Evolutionary conservation across 2,888 invertebrate genomes (phyloP).

Genomic region (Hyalella azteca): DNA sequence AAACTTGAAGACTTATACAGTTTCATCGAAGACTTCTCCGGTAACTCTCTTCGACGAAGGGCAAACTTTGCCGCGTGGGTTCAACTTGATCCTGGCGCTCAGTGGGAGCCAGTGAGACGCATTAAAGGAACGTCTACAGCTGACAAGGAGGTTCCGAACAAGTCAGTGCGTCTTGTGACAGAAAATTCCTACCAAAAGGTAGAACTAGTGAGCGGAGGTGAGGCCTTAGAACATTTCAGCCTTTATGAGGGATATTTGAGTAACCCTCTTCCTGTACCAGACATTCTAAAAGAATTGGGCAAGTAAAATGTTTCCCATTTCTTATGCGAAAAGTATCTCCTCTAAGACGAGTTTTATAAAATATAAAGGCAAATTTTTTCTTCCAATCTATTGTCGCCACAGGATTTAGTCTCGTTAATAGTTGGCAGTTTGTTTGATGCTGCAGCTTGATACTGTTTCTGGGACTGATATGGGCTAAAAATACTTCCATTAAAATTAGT

Average conservation of each 20-base stretch:
- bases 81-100: not conserved
- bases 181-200: not conserved
- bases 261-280: not conserved
- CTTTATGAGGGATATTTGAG: not conserved
- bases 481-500: no score
- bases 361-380: no score
- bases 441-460: no score
- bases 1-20: not conserved
- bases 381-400: no score
- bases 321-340: no score
- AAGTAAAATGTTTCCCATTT: no score
- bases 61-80: conserved; percentile 19
- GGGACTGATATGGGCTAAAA: no score
- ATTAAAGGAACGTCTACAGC: conserved; percentile 1
- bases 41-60: conserved; percentile 1
- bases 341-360: no score
- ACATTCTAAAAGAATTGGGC: no score
- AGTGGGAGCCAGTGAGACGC: not conserved
- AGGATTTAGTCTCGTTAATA: no score
- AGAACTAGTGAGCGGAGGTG: not conserved
- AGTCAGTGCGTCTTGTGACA: not conserved
- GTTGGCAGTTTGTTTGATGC: no score
- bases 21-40: conserved; percentile 23
- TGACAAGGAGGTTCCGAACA: conserved; percentile 6
- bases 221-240: not conserved